Evolutionary conservation across 2,113 vertebrate species (phyloP), one percentile per base, ranked within the genome.

Genomic region (Phyllostomus hastatus): DNA sequence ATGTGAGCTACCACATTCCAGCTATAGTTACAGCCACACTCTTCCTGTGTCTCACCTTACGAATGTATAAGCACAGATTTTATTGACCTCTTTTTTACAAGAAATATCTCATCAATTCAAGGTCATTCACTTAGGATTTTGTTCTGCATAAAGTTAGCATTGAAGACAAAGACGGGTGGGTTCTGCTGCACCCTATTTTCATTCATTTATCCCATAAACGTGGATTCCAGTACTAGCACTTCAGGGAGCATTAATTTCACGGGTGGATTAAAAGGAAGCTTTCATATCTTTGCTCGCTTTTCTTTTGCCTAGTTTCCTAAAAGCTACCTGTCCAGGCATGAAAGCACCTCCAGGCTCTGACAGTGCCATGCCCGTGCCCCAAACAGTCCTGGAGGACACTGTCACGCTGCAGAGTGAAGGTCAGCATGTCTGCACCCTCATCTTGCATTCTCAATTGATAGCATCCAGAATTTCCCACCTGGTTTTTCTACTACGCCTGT

Each of bases 281-380:
- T 95, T 94, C 76, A 72, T 80, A 79, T 95, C 80, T 81, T 73
- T 90, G 78, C 83, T 69, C 93, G 95, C 95, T 94, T 83, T 95
- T 79, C 95, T 94, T 83, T 95, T 79, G 48, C 95, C 96, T 28
- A n/a, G 20, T 92, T 98, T 96, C 91, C 95, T 96, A 94, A 95
- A 97, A 97, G 67, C 43, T 97, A 91, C 96, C 80, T 96, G 86
- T 93, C 0, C 0, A 97, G 88, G 92, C 96, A 93, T 92, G 96
- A 97, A 93, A 86, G 35, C 20, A 46, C 22, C 73, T 91, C 33
- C 46, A 95, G 91, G 14, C 46, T 33, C 81, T 67, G 67, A 94
- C 66, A 89, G 93, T 20, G 57, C 41, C 72, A 35, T 94, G 70
- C 38, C 22, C 48, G 3, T 76, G 94, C 73, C 7, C 33, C 88